phyloP scores from a whole-genome alignment of 2,888 invertebrate genomes.

The Actias luna region DNA sequence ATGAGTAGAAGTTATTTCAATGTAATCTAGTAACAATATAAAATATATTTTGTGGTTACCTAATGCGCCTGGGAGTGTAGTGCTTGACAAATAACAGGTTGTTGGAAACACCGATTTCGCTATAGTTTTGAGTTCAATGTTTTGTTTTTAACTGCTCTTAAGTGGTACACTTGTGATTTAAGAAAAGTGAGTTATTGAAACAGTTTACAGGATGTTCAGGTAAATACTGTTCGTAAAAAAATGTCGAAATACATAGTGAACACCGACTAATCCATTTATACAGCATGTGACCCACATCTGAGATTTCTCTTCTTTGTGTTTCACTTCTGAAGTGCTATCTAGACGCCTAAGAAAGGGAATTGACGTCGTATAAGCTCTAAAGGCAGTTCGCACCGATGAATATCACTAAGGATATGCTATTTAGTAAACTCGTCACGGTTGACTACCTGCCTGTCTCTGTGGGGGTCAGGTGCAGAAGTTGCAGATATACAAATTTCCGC shows the following conservation, averaged over 20 bases:
- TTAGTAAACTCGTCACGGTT: constrained; percentile 66
- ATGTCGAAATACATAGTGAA: constrained; percentile 10
- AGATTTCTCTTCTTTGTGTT: constrained; percentile 78
- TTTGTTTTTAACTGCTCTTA: constrained; percentile 53
- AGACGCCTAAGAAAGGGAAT: constrained; percentile 29
- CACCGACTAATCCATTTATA: constrained; percentile 57
- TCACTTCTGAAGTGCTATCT: constrained; percentile 44
- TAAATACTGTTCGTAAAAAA: neutral
- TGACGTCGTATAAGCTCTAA: constrained; percentile 25
- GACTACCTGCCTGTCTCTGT: constrained; percentile 61
- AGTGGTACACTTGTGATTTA: constrained; percentile 36
- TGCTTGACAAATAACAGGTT: constrained; percentile 80
- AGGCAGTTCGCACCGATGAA: constrained; percentile 28
- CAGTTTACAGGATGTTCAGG: constrained; percentile 5
- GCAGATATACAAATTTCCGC: neutral
- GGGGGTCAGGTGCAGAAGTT: constrained; percentile 60
- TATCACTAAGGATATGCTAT: constrained; percentile 43
- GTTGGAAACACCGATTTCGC: constrained; percentile 77
- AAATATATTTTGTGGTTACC: constrained; percentile 56
- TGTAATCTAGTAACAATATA: constrained; percentile 40
- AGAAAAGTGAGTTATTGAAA: constrained; percentile 20
- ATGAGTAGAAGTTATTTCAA: constrained; percentile 47
- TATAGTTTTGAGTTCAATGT: constrained; percentile 62
- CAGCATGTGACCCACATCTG: constrained; percentile 81
- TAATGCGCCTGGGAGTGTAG: constrained; percentile 65